Base-by-base conservation (phyloP, 2,888 invertebrate species). In the Leptura quadrifasciata region DNA sequence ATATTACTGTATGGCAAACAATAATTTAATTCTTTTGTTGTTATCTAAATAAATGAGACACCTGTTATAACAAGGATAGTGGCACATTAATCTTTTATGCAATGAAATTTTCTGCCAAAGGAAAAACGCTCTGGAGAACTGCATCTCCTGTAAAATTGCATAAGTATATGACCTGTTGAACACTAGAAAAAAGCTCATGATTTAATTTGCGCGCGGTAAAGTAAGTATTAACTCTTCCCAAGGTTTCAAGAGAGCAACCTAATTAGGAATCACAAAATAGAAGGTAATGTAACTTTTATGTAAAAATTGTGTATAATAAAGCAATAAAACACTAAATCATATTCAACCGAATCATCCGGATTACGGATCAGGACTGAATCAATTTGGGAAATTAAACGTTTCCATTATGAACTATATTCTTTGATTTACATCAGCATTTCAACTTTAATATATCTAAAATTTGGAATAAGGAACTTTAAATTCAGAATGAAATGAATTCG, bases 381-480 rank as follows among this genome's bases (percentile, higher is more conserved):
- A 79, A 80, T 81, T 81, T 80, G 80, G 72, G 65, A 79, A 79
- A n/a, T n/a, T n/a, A n/a, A n/a, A 76, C 75, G 77, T 72, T 72
- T 72, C 69, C 68, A 69, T 24, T 76, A 74, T 77, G 63, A 63
- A 72, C 76, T 76, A 64, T 61, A 24, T 4, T 27, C 2, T 61
- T 61, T 61, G 60, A 21, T 27, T n/a, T 17, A 15, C 3, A 52
- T 15, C n/a, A 3, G 17, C 2, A n/a, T n/a, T 31, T 31, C 27
- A 31, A 8, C 8, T 31, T 31, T 31, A 8, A 6, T 31, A 31
- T 31, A 31, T 8, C 8, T 31, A 31, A 31, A 31, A 31, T 31
- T 31, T 31, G 6, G 27, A 31, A 31, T n/a, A n/a, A 6, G 27
- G 5, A 31, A 31, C 3, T 31, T 31, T 6, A 8, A 31, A 31